Evolutionary conservation across 2,113 vertebrate genomes (phyloP).

Genomic region (Scolopax mira): DNA sequence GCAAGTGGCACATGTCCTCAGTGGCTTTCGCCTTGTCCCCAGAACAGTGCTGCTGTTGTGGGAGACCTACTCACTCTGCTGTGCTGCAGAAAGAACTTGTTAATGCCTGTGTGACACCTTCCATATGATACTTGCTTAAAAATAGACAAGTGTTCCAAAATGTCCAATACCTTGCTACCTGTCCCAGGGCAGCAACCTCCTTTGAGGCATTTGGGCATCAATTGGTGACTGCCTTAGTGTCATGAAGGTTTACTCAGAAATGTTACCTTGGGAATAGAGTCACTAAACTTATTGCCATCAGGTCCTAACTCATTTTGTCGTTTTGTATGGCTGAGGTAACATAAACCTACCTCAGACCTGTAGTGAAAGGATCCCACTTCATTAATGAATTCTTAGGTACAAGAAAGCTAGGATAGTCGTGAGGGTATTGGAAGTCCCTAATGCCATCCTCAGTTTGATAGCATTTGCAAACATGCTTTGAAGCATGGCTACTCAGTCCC

Average conservation of each 20-base stretch:
- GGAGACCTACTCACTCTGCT: background rate
- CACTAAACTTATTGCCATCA: background rate
- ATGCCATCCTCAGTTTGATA: background rate
- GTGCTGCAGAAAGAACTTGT: background rate
- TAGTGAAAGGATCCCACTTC: background rate
- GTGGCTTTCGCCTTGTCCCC: background rate
- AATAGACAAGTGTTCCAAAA: background rate
- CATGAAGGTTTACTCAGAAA: background rate
- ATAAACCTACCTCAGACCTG: background rate
- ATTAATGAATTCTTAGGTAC: background rate
- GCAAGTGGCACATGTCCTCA: fast-evolving
- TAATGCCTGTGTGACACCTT: background rate
- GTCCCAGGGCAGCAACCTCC: background rate
- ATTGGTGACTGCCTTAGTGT: background rate
- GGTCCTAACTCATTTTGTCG: background rate
- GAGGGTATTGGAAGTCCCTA: background rate
- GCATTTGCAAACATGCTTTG: background rate
- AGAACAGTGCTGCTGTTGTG: background rate
- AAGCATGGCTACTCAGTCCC: background rate
- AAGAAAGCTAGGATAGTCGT: background rate
- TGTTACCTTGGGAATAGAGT: background rate
- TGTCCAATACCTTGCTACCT: background rate
- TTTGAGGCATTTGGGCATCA: background rate
- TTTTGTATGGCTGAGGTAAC: background rate
- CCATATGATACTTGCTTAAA: background rate